These are phyloP conservation scores for Tetramorium bicarinatum DNA, from an alignment of 2,888 invertebrate species.

Conservation along the genomic window DNA sequence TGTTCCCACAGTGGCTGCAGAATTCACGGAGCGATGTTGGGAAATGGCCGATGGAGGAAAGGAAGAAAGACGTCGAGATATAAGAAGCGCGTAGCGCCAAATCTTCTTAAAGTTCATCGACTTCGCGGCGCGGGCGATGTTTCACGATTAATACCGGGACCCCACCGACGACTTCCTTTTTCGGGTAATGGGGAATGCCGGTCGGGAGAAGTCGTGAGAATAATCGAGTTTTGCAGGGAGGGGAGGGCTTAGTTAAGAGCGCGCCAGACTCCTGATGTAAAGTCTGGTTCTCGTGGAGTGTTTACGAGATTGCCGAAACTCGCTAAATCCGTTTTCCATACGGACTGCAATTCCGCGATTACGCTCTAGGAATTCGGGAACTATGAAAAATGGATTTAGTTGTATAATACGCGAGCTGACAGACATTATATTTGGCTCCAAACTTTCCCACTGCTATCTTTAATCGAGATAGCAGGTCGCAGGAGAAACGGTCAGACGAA, in stretches of 20 bases:
- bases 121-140: slow-evolving; percentile 36
- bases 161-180: slow-evolving; percentile 18
- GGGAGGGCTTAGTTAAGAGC: slow-evolving; percentile 29
- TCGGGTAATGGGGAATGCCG: slow-evolving; percentile 7
- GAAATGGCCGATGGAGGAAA: not conserved
- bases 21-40: slow-evolving; percentile 60
- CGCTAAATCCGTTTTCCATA: slow-evolving; percentile 45
- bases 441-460: not conserved
- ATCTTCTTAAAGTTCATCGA: slow-evolving; percentile 52
- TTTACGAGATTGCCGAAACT: slow-evolving; percentile 40
- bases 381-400: slow-evolving; percentile 32
- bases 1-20: slow-evolving; percentile 52
- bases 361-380: not conserved
- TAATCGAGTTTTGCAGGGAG: slow-evolving; percentile 39
- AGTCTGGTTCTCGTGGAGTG: slow-evolving; percentile 2
- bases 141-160: slow-evolving; percentile 33
- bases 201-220: slow-evolving; percentile 25
- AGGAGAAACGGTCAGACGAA: not conserved
- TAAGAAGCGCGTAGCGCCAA: slow-evolving; percentile 39
- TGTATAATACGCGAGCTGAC: not conserved
- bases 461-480: not conserved
- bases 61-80: not conserved
- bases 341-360: slow-evolving; percentile 34
- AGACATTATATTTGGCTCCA: not conserved
- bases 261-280: slow-evolving; percentile 19